Conservation (phyloP, 2,797 vertebrate species). For the Jordanella pulchra region DNA sequence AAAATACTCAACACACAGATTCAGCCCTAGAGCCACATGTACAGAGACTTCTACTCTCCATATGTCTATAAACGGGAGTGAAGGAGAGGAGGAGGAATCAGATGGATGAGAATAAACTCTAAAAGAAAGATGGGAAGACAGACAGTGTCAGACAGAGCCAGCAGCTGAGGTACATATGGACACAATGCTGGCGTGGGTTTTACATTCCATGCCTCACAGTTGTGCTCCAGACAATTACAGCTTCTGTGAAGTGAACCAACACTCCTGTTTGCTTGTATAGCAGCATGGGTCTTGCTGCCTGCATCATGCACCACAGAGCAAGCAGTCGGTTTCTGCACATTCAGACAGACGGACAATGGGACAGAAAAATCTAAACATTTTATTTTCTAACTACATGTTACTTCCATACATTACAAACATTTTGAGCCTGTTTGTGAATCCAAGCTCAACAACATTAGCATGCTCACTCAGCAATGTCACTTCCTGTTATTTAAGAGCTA, state of each 20-base stretch:
- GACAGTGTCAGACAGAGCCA: constrained; percentile 16
- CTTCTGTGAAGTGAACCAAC: constrained; percentile 12
- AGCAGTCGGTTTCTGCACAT: background rate
- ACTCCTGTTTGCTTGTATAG: constrained; percentile 22
- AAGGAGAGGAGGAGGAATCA: background rate
- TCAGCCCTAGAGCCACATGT: constrained; percentile 16
- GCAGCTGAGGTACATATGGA: constrained; percentile 13
- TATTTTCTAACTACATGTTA: background rate
- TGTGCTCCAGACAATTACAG: constrained; percentile 11
- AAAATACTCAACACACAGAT: constrained; percentile 25
- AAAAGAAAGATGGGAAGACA: constrained; percentile 21
- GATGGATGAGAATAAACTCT: background rate
- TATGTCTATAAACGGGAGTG: constrained; percentile 6
- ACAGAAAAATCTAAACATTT: no score
- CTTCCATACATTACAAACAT: background rate
- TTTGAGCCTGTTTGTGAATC: background rate
- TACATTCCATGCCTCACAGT: constrained; percentile 16
- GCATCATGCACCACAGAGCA: constrained; percentile 18
- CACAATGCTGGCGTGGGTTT: constrained; percentile 31
- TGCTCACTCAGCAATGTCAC: constrained; percentile 45
- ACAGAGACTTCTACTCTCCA: constrained; percentile 4
- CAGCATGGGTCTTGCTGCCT: constrained; percentile 29
- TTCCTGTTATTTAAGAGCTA: constrained; percentile 61
- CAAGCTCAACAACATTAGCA: constrained; percentile 44
- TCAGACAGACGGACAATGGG: no score